phyloP scores from a whole-genome alignment of 1,140 invertebrate genomes.

The Drosophila equinoxialis region DNA sequence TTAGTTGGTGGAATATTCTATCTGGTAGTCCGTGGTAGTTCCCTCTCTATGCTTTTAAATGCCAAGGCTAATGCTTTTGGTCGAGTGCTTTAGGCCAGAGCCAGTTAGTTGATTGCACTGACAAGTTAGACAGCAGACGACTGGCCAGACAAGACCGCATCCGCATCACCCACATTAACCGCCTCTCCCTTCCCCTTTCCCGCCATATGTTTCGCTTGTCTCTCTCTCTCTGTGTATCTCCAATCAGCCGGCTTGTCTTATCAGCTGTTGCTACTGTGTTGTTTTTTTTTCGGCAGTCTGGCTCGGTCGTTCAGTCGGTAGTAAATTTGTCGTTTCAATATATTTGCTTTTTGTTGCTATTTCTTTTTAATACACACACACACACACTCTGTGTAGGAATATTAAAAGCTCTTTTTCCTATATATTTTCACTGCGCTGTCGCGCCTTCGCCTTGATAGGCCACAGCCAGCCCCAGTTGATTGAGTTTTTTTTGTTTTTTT shows the following conservation, averaged over 20 bases:
- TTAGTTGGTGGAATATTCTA: too few relatives aligned
- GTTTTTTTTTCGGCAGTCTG: too few relatives aligned
- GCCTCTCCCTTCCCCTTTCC: not conserved
- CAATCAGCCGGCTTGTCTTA: slow-evolving; percentile 51
- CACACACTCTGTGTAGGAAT: not conserved
- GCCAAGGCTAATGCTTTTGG: slow-evolving; percentile 49
- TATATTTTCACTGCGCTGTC: slow-evolving; percentile 48
- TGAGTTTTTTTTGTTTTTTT: slow-evolving; percentile 14
- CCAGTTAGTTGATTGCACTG: slow-evolving; percentile 57
- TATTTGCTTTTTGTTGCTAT: slow-evolving; percentile 18
- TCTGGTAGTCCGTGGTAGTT: slow-evolving; percentile 6
- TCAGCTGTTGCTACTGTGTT: slow-evolving; percentile 56
- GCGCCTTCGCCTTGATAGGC: slow-evolving; percentile 66
- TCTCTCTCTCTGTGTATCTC: not conserved
- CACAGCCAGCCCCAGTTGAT: slow-evolving; percentile 19
- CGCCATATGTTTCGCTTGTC: not conserved
- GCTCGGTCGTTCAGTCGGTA: slow-evolving; percentile 7
- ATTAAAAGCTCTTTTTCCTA: slow-evolving; percentile 51
- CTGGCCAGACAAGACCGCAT: slow-evolving; percentile 1
- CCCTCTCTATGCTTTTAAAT: slow-evolving; percentile 53
- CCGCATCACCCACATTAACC: not conserved
- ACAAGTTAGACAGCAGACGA: not conserved
- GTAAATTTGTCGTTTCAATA: slow-evolving; percentile 30
- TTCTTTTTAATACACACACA: slow-evolving; percentile 51
- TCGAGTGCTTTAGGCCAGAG: slow-evolving; percentile 6